Conservation (phyloP, 2,888 invertebrate species). For the Limnephilus auricula region DNA sequence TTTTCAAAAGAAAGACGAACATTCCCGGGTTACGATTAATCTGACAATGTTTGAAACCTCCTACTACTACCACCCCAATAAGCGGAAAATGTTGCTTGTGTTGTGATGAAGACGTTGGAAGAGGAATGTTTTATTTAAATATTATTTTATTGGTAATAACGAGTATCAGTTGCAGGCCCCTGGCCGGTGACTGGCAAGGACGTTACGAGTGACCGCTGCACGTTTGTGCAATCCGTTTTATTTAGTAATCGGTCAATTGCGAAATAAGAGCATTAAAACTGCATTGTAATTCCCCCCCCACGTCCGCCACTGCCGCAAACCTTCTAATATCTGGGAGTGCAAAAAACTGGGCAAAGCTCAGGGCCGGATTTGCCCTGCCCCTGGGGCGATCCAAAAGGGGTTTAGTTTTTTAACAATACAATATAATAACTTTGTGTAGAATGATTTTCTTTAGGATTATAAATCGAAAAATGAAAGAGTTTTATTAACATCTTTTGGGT, state of each 20-base stretch:
- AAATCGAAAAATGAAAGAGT: too few species aligned
- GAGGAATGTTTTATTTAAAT: too few species aligned
- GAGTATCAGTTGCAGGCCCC: not conserved
- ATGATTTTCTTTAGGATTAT: too few species aligned
- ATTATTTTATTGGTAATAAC: not conserved
- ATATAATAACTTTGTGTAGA: too few species aligned
- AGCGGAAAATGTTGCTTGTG: too few species aligned
- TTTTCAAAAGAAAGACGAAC: too few species aligned
- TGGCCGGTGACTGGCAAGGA: constrained; percentile 9
- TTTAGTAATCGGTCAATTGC: constrained; percentile 6
- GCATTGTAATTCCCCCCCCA: constrained; percentile 10
- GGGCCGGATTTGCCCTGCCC: not conserved
- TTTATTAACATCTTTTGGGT: too few species aligned
- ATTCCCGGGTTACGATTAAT: too few species aligned
- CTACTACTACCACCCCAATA: too few species aligned
- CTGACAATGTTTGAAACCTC: too few species aligned
- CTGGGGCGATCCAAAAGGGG: not conserved
- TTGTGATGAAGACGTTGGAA: too few species aligned
- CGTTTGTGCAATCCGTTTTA: constrained; percentile 8
- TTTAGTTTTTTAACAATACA: too few species aligned
- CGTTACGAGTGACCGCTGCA: constrained; percentile 12
- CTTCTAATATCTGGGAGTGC: not conserved
- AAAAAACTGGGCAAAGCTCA: not conserved
- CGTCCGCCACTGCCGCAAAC: not conserved
- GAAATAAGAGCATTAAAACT: not conserved